Evolutionary conservation across 2,797 vertebrate genomes (phyloP).

Genomic region (Typhlichthys subterraneus): DNA sequence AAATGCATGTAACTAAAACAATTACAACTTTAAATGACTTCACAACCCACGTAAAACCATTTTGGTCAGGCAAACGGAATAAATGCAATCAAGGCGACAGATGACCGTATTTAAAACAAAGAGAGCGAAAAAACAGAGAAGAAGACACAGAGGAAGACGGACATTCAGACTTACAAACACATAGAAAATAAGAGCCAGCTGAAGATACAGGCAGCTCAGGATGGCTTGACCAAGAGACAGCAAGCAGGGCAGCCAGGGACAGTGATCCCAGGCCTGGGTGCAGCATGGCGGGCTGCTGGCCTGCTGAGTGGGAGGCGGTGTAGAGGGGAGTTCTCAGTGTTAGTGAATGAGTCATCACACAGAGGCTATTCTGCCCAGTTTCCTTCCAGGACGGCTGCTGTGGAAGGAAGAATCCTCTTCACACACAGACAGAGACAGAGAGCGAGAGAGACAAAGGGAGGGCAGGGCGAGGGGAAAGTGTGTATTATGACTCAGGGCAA

Average conservation of each 20-base stretch:
- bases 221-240: constrained; percentile 2
- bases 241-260: constrained; percentile 20
- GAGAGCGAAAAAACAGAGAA: not conserved
- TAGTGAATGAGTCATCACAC: constrained; percentile 68
- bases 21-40: too few relatives aligned
- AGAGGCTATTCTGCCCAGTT: constrained; percentile 58
- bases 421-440: constrained; percentile 9
- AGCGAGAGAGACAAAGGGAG: constrained; percentile 28
- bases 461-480: constrained; percentile 60
- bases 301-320: constrained; percentile 45
- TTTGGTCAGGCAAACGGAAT: constrained; percentile 26
- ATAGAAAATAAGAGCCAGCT: not conserved
- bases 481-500: constrained; percentile 86
- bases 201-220: not conserved
- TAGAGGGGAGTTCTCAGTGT: constrained; percentile 55
- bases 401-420: constrained; percentile 59
- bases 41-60: too few relatives aligned
- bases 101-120: constrained; percentile 11
- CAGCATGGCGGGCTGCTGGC: constrained; percentile 63
- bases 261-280: constrained; percentile 58
- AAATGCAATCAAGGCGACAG: not conserved
- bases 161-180: not conserved
- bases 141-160: constrained; percentile 4
- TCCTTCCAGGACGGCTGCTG: constrained; percentile 52
- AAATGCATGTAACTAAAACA: too few relatives aligned